Base-by-base conservation (phyloP, 1,140 invertebrate species). In the Gonatopus flavifemur region DNA sequence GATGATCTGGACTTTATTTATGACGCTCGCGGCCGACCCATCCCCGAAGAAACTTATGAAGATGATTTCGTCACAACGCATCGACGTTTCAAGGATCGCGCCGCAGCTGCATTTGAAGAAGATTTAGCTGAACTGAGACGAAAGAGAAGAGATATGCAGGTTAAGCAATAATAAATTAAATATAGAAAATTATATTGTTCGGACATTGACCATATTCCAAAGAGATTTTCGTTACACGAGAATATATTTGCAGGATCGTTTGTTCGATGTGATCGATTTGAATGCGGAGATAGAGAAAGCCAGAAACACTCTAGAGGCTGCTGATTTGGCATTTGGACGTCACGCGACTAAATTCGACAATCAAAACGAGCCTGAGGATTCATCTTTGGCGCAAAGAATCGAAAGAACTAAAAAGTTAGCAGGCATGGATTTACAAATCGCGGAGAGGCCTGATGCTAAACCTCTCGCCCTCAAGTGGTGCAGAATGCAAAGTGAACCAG, bases 211-310 rank as follows among this genome's bases (percentile, higher is more conserved):
- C 9, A 13, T 18, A 18, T 42, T 21, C n/a, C n/a, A 30, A 8
- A 8, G 10, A 6, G 5, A 24, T 5, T 35, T 50, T 3, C 8
- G 22, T 28, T 13, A 4, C 28, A 30, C 18, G 19, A 10, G n/a
- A 12, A 25, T 36, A 13, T 16, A 10, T 12, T 38, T 56, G 0
- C 32, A 78, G 73, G 74, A 78, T 33, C 70, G 70, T 35, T 58
- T 78, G 22, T 78, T 77, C 36, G 75, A 78, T 13, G 69, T 74
- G 61, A 70, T 76, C 1, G 70, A 78, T 35, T 57, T 78, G 21
- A 70, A 69, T 12, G 68, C 70, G 0, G 76, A 78, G 24, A 78
- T 78, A 6, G 67, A 74, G 35, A 74, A 70, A 19, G 75, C 75
- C 9, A 72, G 62, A 38, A 60, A 12, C 9, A 78, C 70, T 1